Conservation (phyloP, 1,140 invertebrate species). For the Drosophila hydei region DNA sequence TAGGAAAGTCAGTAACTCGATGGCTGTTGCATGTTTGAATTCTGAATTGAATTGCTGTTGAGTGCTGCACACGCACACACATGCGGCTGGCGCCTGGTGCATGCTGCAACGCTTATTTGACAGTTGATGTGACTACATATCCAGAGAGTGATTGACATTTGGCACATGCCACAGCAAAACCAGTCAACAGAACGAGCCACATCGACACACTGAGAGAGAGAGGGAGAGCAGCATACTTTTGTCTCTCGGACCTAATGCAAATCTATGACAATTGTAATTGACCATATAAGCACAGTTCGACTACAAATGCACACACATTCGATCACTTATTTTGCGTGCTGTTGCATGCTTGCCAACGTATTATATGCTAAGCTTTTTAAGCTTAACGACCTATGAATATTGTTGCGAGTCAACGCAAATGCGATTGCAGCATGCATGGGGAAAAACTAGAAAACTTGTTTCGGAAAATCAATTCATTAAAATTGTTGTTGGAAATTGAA, state of each 20-base stretch:
- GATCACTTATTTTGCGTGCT: conserved; percentile 59
- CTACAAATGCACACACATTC: conserved; percentile 1
- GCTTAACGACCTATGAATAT: neutral
- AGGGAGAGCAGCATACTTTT: neutral
- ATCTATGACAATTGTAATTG: conserved; percentile 41
- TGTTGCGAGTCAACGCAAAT: too few species aligned
- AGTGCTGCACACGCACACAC: conserved; percentile 56
- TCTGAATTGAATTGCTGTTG: conserved; percentile 77
- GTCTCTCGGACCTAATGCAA: conserved; percentile 18
- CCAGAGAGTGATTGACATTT: conserved; percentile 79
- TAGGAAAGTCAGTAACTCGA: conserved; percentile 58
- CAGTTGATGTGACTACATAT: conserved; percentile 80
- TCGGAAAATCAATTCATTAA: too few species aligned
- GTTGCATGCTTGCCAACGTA: conserved; percentile 65
- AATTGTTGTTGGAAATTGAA: too few species aligned
- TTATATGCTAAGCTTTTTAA: conserved; percentile 37
- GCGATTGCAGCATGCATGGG: neutral
- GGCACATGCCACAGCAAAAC: conserved; percentile 58
- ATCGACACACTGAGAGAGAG: neutral
- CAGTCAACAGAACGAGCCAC: conserved; percentile 10
- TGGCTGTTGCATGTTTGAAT: conserved; percentile 81
- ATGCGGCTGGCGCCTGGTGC: conserved; percentile 10
- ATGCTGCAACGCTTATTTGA: conserved; percentile 75
- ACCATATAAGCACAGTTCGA: conserved; percentile 4
- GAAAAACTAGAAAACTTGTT: too few species aligned